A percentile compares a stretch with the other conserved stretches of the same genome.
Conservation (phyloP, 2,888 invertebrate species). For the Leptinotarsa tumamoca region DNA sequence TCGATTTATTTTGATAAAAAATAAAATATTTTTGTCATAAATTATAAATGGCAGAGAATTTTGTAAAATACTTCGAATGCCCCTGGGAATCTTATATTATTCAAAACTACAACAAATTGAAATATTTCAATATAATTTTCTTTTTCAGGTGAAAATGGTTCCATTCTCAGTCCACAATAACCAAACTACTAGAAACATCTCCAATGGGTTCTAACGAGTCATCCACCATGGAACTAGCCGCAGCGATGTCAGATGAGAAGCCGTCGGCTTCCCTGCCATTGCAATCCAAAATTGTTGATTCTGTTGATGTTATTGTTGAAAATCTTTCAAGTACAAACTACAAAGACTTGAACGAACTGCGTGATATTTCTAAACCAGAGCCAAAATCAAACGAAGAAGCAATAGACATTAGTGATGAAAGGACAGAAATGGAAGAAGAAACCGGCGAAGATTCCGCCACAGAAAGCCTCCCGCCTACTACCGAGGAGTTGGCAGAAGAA, state of each 20-base stretch:
- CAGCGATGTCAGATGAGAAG: slow-evolving; percentile 18
- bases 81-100: neutral
- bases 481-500: slow-evolving; percentile 72
- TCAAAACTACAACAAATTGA: neutral
- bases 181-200: slow-evolving; percentile 25
- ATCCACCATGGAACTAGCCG: slow-evolving; percentile 31
- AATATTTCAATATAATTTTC: slow-evolving; percentile 15
- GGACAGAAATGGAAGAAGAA: slow-evolving; percentile 47
- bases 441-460: slow-evolving; percentile 74
- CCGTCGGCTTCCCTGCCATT: neutral
- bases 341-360: slow-evolving; percentile 49
- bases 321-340: slow-evolving; percentile 43
- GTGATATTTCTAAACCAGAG: slow-evolving; percentile 57
- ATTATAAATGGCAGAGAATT: too few relatives aligned
- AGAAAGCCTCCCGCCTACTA: slow-evolving; percentile 71
- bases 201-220: slow-evolving; percentile 55
- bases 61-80: too few relatives aligned
- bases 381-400: slow-evolving; percentile 56
- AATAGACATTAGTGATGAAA: slow-evolving; percentile 44
- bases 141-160: slow-evolving; percentile 47
- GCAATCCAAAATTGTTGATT: slow-evolving; percentile 11
- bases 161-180: slow-evolving; percentile 28
- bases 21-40: too few relatives aligned
- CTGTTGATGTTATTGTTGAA: slow-evolving; percentile 44
- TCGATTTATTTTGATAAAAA: too few relatives aligned